phyloP scores from a whole-genome alignment of 1,140 invertebrate genomes.

The Heliconius melpomene region DNA sequence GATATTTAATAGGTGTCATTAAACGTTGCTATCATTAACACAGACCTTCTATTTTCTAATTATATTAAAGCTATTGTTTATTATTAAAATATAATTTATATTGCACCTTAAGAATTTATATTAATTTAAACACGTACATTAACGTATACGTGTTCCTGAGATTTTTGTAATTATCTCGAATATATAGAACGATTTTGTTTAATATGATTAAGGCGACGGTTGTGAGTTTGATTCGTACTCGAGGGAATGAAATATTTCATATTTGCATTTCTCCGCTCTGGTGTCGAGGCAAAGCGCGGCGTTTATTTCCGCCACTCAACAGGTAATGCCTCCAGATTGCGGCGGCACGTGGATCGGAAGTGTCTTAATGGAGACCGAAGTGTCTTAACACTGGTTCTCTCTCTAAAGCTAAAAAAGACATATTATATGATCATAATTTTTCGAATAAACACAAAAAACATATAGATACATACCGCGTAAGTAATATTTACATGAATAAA shows the following conservation, averaged over 20 bases:
- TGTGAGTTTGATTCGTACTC: no score
- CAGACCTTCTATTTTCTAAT: neutral
- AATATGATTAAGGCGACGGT: neutral
- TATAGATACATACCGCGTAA: slow-evolving; percentile 31
- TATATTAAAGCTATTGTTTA: neutral
- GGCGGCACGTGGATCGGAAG: no score
- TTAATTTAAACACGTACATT: neutral
- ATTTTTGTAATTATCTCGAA: neutral
- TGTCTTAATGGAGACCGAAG: no score
- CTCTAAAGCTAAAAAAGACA: no score
- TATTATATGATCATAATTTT: neutral
- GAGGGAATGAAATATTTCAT: no score
- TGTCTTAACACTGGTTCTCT: no score
- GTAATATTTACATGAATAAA: slow-evolving; percentile 9
- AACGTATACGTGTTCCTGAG: neutral
- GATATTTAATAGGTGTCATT: neutral
- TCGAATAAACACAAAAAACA: neutral
- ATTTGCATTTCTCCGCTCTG: no score
- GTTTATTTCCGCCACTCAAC: no score
- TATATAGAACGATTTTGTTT: neutral
- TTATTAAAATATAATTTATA: neutral
- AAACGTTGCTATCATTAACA: neutral
- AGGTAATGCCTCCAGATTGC: no score
- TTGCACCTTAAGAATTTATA: neutral
- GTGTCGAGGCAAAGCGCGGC: no score